A percentile compares a stretch with the other conserved stretches of the same genome.
These are phyloP conservation scores for Lordiphosa clarofinis DNA, from an alignment of 1,140 invertebrate species.

Conservation along the genomic window DNA sequence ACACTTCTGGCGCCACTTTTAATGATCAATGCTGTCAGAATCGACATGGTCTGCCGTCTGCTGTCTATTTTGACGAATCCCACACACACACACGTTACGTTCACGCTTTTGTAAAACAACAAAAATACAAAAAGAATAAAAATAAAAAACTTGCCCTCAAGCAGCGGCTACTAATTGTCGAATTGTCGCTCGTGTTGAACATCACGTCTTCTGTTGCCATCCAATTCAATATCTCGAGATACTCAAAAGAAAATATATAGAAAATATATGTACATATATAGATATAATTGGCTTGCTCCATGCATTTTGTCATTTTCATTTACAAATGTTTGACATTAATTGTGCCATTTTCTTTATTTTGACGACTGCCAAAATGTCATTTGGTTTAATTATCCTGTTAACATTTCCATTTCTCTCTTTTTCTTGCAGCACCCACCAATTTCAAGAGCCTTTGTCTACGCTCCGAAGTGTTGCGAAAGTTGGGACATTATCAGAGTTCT, in stretches of 20 bases:
- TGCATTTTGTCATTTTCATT: slow-evolving; percentile 55
- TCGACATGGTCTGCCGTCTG: slow-evolving; percentile 1
- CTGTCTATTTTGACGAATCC: slow-evolving; percentile 9
- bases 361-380: slow-evolving; percentile 3
- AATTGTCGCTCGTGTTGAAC: slow-evolving; percentile 53
- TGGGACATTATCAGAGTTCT: slow-evolving; percentile 85
- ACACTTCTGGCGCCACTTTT: neutral
- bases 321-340: slow-evolving; percentile 43
- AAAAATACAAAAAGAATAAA: neutral
- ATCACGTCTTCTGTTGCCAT: slow-evolving; percentile 17
- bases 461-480: slow-evolving; percentile 83
- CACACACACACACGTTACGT: no score
- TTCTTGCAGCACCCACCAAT: slow-evolving; percentile 84
- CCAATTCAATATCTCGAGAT: neutral
- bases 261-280: slow-evolving; percentile 2
- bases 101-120: neutral
- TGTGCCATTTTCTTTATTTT: slow-evolving; percentile 33
- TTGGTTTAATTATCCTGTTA: neutral
- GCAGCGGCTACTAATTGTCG: slow-evolving; percentile 45
- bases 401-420: neutral
- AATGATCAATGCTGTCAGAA: slow-evolving; percentile 6
- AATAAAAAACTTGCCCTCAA: no score
- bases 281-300: slow-evolving; percentile 31
- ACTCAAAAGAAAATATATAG: neutral
- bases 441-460: slow-evolving; percentile 86